A percentile compares a stretch with the other conserved stretches of the same genome.
Conservation (phyloP, 2,888 invertebrate genomes). For the Synergus umbraculus region DNA sequence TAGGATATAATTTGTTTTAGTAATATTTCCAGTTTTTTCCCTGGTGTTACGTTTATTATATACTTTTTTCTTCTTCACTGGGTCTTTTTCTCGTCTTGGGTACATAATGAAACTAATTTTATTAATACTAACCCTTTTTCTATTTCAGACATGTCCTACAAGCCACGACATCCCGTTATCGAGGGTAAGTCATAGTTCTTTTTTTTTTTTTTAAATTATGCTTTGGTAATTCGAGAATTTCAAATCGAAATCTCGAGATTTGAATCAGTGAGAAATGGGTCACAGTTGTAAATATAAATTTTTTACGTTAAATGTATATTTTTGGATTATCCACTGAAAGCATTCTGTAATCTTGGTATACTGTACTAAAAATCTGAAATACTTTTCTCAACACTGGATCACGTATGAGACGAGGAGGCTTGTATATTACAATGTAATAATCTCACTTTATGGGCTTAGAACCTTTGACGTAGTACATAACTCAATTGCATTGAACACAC, state of each 20-base stretch:
- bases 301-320: not conserved
- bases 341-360: not conserved
- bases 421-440: not conserved
- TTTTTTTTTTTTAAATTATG: not conserved
- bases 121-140: conserved; percentile 62
- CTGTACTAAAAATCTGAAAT: not conserved
- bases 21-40: not conserved
- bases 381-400: not conserved
- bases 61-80: conserved; percentile 21
- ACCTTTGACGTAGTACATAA: conserved; percentile 45
- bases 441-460: not conserved
- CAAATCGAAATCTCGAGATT: too few relatives aligned
- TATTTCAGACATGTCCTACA: conserved; percentile 84
- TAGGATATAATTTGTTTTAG: too few relatives aligned
- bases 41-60: not conserved
- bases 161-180: conserved; percentile 81
- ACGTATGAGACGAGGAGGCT: not conserved
- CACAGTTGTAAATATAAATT: too few relatives aligned
- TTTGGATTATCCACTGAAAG: not conserved
- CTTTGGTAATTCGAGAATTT: too few relatives aligned
- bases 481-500: conserved; percentile 55
- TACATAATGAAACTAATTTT: conserved; percentile 28
- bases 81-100: not conserved
- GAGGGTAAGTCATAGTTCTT: conserved; percentile 79
- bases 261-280: too few relatives aligned